Base-by-base conservation (phyloP, 2,797 vertebrate species). In the Takifugu ocellatus region DNA sequence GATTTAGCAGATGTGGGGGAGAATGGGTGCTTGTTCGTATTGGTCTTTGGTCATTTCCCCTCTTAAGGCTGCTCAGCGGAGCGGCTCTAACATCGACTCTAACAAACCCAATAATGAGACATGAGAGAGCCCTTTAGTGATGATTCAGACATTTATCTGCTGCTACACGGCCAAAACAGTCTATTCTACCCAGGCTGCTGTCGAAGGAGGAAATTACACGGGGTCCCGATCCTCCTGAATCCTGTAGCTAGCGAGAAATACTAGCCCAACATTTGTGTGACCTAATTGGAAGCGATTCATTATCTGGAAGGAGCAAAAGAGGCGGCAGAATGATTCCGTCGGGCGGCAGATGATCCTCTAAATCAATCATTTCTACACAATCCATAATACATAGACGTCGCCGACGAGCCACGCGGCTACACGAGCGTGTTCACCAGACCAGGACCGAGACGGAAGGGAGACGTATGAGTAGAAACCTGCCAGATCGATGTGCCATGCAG, bases 331-430 rank as follows among this genome's bases (percentile, higher is more conserved):
- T 60, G 58, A 8, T 57, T 66, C 31, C 55, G 58, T 59, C 61
- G 55, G 47, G 68, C 62, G 72, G 63, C 89, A 88, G 87, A 89
- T 88, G 87, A 84, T 58, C 55, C 53, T 72, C 69, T 51, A 71
- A 83, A 88, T 89, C 84, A 90, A 88, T 86, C 78, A 87, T 88
- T 86, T 57, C 77, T 63, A 63, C 73, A 80, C 78, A 59, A 63
- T 83, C 75, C 75, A 88, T 88, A 78, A 86, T 84, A 72, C 48
- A 87, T 75, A 63, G 39, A 56, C 53, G 14, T 17, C 7, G 46
- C 21, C 9, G 46, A 39, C 60, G 45, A 49, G 52, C 70, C 51
- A 25, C 3, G 50, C 62, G 81, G 78, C 82, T 39, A 2, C 10
- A 14, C 11, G 36, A 14, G 36, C 36, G 5, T 14, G 1, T 39